phyloP scores from a whole-genome alignment of 1,140 invertebrate genomes.

The Musca vetustissima region DNA sequence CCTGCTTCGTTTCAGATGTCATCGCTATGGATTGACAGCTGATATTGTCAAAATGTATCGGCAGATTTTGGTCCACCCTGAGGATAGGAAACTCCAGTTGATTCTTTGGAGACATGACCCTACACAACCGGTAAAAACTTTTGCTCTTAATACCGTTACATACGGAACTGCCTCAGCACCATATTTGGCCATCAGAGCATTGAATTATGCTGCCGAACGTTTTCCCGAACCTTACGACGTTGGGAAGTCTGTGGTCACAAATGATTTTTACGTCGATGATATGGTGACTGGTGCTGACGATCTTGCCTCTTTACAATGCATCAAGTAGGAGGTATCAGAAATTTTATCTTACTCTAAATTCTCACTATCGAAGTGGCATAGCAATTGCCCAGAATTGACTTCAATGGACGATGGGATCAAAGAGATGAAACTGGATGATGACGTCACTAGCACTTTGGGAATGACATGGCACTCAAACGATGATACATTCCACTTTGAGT shows the following conservation, averaged over 20 bases:
- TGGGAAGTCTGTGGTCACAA: slow-evolving; percentile 35
- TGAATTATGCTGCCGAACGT: slow-evolving; percentile 37
- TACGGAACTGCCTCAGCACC: slow-evolving; percentile 46
- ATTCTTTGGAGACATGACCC: slow-evolving; percentile 47
- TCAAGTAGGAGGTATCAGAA: slow-evolving; percentile 9
- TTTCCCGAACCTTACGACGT: slow-evolving; percentile 32
- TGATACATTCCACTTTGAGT: slow-evolving; percentile 48
- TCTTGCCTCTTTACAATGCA: slow-evolving; percentile 9
- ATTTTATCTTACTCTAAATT: slow-evolving; percentile 1
- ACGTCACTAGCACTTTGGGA: neutral
- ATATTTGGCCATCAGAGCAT: slow-evolving; percentile 44
- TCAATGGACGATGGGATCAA: neutral
- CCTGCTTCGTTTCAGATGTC: slow-evolving; percentile 38
- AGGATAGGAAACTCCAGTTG: slow-evolving; percentile 42
- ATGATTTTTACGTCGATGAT: slow-evolving; percentile 58
- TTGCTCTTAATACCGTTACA: slow-evolving; percentile 36
- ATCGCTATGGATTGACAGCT: slow-evolving; percentile 34
- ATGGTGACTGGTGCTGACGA: slow-evolving; percentile 52
- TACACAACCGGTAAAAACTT: slow-evolving; percentile 27
- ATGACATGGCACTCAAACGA: slow-evolving; percentile 18
- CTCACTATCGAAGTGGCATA: slow-evolving; percentile 24
- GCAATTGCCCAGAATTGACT: slow-evolving; percentile 13
- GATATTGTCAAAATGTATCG: slow-evolving; percentile 47
- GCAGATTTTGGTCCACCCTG: slow-evolving; percentile 34
- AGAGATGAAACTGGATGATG: neutral